Percentiles rank a stretch among this genome's conserved stretches.
These are phyloP conservation scores for Tragulus kanchil DNA, from an alignment of 2,113 vertebrate species.

Conservation along the genomic window DNA sequence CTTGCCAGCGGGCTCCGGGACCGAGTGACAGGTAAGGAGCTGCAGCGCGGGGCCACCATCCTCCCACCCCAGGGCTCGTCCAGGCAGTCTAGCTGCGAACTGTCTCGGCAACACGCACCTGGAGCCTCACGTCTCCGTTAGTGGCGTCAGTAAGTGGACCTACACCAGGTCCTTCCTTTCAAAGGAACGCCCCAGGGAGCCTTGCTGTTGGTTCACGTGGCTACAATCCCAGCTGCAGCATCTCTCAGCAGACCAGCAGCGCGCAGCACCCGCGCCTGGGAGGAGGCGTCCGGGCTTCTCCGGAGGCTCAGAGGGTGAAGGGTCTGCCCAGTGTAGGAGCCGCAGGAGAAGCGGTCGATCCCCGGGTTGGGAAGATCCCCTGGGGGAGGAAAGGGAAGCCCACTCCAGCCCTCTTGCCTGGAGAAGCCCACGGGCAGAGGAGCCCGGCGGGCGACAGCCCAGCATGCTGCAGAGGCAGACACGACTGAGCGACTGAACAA, in stretches of 20 bases:
- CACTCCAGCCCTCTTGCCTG: neutral
- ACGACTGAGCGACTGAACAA: neutral
- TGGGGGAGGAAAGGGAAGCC: neutral
- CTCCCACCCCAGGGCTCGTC: accelerated
- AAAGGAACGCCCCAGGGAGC: neutral
- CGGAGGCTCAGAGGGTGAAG: neutral
- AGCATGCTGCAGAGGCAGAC: neutral
- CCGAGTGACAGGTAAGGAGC: accelerated
- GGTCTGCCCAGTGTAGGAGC: neutral
- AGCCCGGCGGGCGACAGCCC: neutral
- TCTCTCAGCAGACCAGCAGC: neutral
- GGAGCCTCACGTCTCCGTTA: neutral
- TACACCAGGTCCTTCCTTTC: accelerated
- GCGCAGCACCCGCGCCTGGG: neutral
- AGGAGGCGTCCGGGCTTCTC: too few relatives aligned
- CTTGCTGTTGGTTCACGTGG: neutral
- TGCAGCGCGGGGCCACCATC: neutral
- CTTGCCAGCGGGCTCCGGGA: accelerated
- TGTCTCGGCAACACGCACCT: accelerated
- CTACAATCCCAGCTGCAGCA: neutral
- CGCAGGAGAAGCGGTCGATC: neutral
- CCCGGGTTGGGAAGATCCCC: neutral
- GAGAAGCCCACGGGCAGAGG: neutral
- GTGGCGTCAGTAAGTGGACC: accelerated
- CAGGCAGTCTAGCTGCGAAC: accelerated